Percentiles rank a stretch among this genome's conserved stretches.
Evolutionary conservation across 2,888 invertebrate species (phyloP).

Genomic region (Tromatobia lineatoria): DNA sequence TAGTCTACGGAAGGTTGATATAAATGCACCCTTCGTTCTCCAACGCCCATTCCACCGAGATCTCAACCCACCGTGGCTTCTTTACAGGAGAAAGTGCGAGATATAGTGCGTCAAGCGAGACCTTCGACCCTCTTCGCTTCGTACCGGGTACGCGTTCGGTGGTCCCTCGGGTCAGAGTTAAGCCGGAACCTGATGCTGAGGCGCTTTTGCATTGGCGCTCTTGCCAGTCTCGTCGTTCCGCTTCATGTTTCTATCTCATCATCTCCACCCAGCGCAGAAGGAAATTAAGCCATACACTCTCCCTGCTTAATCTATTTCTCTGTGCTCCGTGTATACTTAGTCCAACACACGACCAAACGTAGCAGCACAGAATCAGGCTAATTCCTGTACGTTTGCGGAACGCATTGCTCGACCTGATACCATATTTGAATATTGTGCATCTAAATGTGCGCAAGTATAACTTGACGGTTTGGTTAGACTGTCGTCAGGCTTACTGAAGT

Average conservation of each 20-base stretch:
- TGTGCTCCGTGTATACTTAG: constrained; percentile 20
- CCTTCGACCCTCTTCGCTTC: constrained; percentile 11
- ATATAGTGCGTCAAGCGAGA: constrained; percentile 36
- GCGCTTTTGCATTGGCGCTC: constrained; percentile 34
- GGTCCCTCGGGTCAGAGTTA: constrained; percentile 45
- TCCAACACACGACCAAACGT: constrained; percentile 22
- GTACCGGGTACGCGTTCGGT: constrained; percentile 6
- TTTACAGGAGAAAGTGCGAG: constrained; percentile 8
- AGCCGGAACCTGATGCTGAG: constrained; percentile 37
- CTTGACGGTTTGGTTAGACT: neutral
- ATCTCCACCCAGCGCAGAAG: constrained; percentile 46
- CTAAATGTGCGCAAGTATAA: neutral
- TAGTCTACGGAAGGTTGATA: constrained; percentile 69
- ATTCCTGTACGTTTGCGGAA: constrained; percentile 40
- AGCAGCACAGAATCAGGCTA: constrained; percentile 25
- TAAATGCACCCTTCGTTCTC: constrained; percentile 79
- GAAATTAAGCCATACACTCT: constrained; percentile 57
- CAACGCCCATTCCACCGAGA: constrained; percentile 32
- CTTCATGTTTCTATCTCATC: constrained; percentile 23
- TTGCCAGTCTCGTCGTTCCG: constrained; percentile 3
- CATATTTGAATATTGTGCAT: constrained; percentile 31
- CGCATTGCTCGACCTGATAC: constrained; percentile 6
- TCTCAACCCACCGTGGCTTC: constrained; percentile 24
- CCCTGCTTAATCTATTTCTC: constrained; percentile 54
- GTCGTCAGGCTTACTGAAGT: constrained; percentile 3